phyloP scores from a whole-genome alignment of 1,140 invertebrate species.

The Melanaphis sacchari region DNA sequence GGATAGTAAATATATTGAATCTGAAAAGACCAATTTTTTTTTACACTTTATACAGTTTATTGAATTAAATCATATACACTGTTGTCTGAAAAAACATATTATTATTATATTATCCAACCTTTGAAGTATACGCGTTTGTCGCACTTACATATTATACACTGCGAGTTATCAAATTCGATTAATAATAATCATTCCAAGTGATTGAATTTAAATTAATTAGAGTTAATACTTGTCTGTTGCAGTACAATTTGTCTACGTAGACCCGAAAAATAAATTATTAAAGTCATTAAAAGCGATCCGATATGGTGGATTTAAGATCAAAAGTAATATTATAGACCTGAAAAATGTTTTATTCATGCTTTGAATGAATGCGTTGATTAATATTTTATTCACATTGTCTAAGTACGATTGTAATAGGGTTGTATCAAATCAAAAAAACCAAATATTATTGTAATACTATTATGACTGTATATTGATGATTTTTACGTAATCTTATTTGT shows the following conservation, averaged over 20 bases:
- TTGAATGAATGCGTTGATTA: not conserved
- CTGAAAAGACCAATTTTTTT: not conserved
- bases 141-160: not conserved
- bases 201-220: not conserved
- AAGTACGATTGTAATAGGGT: not conserved
- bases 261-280: not conserved
- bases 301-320: not conserved
- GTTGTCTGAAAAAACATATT: not conserved
- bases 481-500: not conserved
- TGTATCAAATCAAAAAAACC: not conserved
- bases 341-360: not conserved
- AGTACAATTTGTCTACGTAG: not conserved
- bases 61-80: not conserved
- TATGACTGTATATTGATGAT: not conserved
- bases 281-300: slow-evolving; percentile 9
- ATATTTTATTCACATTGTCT: not conserved
- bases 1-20: not conserved
- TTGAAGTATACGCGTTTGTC: not conserved
- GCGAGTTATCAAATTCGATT: not conserved
- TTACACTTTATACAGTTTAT: not conserved
- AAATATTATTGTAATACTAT: not conserved
- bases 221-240: not conserved
- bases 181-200: not conserved
- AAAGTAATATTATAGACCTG: not conserved
- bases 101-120: not conserved